Base-by-base conservation (phyloP, 2,888 invertebrate species). In the Ichneumoninae sp. region DNA sequence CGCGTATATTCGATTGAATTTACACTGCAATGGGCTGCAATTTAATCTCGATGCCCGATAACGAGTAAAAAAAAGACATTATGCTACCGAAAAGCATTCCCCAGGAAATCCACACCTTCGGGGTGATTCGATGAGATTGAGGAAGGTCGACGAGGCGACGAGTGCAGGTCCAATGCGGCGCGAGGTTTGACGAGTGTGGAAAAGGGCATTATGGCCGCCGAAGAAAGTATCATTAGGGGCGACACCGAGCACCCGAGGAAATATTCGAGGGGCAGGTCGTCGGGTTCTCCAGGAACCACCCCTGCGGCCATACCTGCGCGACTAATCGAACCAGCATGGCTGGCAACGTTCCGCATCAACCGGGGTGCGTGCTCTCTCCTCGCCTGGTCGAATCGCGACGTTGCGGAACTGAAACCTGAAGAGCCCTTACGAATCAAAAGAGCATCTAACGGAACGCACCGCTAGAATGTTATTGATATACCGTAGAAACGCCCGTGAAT, bases 291-390 rank as follows among this genome's bases (percentile, higher is more conserved):
- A 87, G 91, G 93, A 91, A 91, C 91, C 93, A 93, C 93, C 93
- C 93, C 91, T 91, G 91, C 91, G 90, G 93, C 93, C 92, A 93
- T 93, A 90, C 89, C 91, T 88, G 89, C 88, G 88, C 84, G 75
- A 33, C 82, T 62, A 79, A 62, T 74, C 71, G 78, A 80, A 81
- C 80, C 91, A 91, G 89, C 88, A 93, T 92, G 93, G 92, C 92
- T 90, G 87, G 88, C 88, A 88, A 70, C 72, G 78, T 57, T 74
- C 72, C 71, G 30, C 47, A 70, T 60, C 50, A 72, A 57, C 66
- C 60, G 74, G 69, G 65, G 57, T 77, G 71, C 76, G 70, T 76
- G 75, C 60, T 75, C 10, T 33, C 44, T 70, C 54, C 54, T 4
- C 16, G 50, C 60, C 50, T 60, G 16, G 80, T 62, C 83, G 83